These are phyloP conservation scores for Apodemia mormo DNA, from an alignment of 2,888 invertebrate genomes.

Conservation along the genomic window DNA sequence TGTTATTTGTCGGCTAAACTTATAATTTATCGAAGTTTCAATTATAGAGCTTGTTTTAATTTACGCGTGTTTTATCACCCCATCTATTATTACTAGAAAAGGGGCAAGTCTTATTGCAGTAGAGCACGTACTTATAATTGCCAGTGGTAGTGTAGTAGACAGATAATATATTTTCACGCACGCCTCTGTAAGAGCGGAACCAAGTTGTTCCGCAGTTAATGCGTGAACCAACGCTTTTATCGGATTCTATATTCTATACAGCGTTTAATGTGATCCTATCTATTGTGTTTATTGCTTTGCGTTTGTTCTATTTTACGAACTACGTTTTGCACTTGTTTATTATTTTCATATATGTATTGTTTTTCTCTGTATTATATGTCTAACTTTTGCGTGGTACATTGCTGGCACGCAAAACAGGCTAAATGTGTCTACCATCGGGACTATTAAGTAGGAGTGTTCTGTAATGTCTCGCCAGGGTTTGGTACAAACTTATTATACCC, in stretches of 20 bases:
- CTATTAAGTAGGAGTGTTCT: too few relatives aligned
- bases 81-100: constrained; percentile 45
- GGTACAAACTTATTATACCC: too few relatives aligned
- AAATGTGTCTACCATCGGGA: too few relatives aligned
- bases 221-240: constrained; percentile 37
- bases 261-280: constrained; percentile 23
- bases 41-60: constrained; percentile 67
- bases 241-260: constrained; percentile 22
- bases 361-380: too few relatives aligned
- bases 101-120: constrained; percentile 60
- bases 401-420: too few relatives aligned
- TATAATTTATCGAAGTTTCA: constrained; percentile 72
- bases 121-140: constrained; percentile 72
- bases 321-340: constrained; percentile 2
- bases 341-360: not conserved
- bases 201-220: constrained; percentile 51
- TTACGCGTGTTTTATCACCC: constrained; percentile 57
- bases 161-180: constrained; percentile 80
- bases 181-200: constrained; percentile 61
- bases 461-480: too few relatives aligned
- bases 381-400: too few relatives aligned
- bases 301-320: constrained; percentile 14
- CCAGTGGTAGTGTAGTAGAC: constrained; percentile 56
- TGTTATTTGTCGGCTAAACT: constrained; percentile 23
- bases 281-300: constrained; percentile 23